Percentiles rank a stretch among this genome's conserved stretches.
Evolutionary conservation across 2,888 invertebrate species (phyloP).

Genomic region (Rhagium mordax): DNA sequence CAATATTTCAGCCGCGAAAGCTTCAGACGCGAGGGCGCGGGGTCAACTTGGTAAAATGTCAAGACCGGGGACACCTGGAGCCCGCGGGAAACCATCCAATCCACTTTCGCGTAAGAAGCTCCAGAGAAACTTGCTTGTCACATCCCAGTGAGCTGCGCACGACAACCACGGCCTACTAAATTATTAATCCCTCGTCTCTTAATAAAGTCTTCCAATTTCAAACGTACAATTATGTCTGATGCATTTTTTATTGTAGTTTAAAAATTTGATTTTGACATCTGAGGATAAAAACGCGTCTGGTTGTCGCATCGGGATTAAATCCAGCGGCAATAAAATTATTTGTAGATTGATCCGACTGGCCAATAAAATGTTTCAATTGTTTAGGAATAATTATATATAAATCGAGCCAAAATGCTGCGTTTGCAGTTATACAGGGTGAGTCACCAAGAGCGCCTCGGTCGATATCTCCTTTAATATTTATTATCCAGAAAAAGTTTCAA

Average conservation of each 20-base stretch:
- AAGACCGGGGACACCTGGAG: constrained; percentile 24
- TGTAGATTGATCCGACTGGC: too few relatives aligned
- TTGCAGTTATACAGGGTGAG: too few relatives aligned
- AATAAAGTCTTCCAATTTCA: constrained; percentile 58
- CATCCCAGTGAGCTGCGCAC: constrained; percentile 38
- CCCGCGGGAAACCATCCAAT: constrained; percentile 38
- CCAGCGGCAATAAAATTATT: neutral
- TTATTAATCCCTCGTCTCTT: constrained; percentile 54
- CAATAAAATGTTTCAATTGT: too few relatives aligned
- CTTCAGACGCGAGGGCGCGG: neutral
- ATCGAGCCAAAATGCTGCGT: too few relatives aligned
- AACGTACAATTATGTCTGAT: constrained; percentile 51
- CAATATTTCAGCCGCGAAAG: neutral
- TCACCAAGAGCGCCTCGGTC: too few relatives aligned
- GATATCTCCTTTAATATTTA: too few relatives aligned
- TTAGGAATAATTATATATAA: too few relatives aligned
- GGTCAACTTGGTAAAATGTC: constrained; percentile 15
- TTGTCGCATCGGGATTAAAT: neutral
- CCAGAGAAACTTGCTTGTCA: constrained; percentile 41
- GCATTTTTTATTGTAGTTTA: constrained; percentile 48
- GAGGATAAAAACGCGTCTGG: constrained; percentile 24
- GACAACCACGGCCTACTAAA: constrained; percentile 49
- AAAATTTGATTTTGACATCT: constrained; percentile 33
- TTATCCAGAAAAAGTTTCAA: too few relatives aligned
- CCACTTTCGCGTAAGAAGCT: constrained; percentile 40